Conservation (phyloP, 64 coral and sea anemone species). For the Porites australiensis region DNA sequence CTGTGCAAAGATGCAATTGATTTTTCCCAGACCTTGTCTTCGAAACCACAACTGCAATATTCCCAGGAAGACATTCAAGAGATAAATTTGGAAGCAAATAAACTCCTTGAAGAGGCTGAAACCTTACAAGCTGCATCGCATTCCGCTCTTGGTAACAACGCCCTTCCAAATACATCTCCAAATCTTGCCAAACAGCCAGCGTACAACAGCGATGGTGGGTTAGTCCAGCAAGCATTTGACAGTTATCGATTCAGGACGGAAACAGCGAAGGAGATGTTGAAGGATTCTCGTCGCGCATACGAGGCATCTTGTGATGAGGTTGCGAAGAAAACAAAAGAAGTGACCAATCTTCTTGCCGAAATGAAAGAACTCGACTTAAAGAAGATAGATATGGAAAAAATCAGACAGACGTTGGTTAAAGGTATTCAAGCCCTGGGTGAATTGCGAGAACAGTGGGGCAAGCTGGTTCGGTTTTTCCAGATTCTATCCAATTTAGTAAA, state of each 20-base stretch:
- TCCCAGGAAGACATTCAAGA: neutral
- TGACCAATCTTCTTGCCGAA: conserved; percentile 9
- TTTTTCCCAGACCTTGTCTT: neutral
- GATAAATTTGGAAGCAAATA: neutral
- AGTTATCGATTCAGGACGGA: conserved; percentile 18
- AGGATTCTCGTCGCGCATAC: conserved; percentile 7
- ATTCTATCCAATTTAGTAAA: conserved; percentile 68
- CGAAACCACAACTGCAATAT: neutral
- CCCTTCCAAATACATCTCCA: conserved; percentile 27
- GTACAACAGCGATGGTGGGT: neutral
- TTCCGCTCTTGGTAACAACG: neutral
- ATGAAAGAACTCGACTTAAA: conserved; percentile 21
- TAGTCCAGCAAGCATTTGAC: neutral
- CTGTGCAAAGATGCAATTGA: neutral
- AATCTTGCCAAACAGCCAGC: conserved; percentile 23
- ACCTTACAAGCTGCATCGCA: neutral
- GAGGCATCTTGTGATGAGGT: conserved; percentile 26
- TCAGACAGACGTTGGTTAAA: conserved; percentile 33
- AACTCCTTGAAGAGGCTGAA: neutral
- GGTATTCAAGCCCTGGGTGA: conserved; percentile 58
- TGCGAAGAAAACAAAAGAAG: neutral
- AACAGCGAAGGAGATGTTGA: conserved; percentile 42
- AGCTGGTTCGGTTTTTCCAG: conserved; percentile 65
- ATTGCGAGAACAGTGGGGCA: conserved; percentile 65
- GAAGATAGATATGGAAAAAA: conserved; percentile 52